Evolutionary conservation across 1,140 invertebrate genomes (phyloP).

Genomic region (Littorina saxatilis): DNA sequence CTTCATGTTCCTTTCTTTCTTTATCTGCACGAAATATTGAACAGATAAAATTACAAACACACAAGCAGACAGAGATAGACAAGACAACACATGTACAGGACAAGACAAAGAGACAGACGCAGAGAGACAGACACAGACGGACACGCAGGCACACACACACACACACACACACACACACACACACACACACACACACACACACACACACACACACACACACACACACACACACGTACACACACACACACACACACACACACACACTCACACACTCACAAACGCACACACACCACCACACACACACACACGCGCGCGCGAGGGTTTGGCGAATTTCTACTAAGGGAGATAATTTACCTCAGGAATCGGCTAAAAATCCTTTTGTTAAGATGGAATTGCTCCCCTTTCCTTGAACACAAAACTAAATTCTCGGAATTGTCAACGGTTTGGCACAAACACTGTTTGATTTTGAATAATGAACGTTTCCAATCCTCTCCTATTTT

Average conservation of each 20-base stretch:
- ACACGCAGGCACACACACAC: slow-evolving; percentile 1
- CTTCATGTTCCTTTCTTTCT: too few relatives aligned
- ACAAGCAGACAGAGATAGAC: neutral
- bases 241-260: slow-evolving; percentile 4
- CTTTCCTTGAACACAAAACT: neutral
- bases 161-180: neutral
- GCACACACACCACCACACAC: neutral
- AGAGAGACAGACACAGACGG: neutral
- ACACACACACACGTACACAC: neutral
- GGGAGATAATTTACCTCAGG: too few relatives aligned
- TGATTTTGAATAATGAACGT: too few relatives aligned
- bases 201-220: neutral
- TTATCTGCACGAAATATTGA: too few relatives aligned
- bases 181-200: neutral
- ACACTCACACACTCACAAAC: neutral
- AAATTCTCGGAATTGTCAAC: too few relatives aligned
- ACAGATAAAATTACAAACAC: neutral
- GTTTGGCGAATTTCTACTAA: neutral
- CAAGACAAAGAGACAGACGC: neutral
- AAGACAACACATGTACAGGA: neutral
- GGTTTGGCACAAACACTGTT: too few relatives aligned
- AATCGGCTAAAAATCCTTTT: too few relatives aligned
- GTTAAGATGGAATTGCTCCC: neutral
- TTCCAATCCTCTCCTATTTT: too few relatives aligned
- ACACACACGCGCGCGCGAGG: neutral